Evolutionary conservation across 1,140 invertebrate genomes (phyloP).

Genomic region (Aphidius ervi): DNA sequence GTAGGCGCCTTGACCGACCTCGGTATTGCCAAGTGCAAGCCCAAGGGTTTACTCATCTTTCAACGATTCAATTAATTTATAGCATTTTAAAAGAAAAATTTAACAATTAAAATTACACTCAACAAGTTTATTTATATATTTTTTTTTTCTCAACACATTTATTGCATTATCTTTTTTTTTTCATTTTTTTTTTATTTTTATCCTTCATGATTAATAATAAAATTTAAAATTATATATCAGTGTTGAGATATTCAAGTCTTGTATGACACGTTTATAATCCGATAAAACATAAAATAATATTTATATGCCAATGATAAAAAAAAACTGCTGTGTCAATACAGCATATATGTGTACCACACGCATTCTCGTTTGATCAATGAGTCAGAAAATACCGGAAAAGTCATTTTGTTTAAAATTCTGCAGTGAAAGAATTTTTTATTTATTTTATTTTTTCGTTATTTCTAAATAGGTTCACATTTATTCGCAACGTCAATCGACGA

Average conservation of each 20-base stretch:
- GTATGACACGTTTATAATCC: too few species aligned
- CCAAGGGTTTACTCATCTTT: conserved; percentile 39
- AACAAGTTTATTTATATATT: background rate
- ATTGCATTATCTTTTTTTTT: background rate
- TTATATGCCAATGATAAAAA: background rate
- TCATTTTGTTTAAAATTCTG: background rate
- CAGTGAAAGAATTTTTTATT: background rate
- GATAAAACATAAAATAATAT: too few species aligned
- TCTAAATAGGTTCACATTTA: conserved; percentile 25
- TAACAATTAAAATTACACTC: background rate
- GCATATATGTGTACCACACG: too few species aligned
- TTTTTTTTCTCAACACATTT: background rate
- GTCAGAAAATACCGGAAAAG: conserved; percentile 15
- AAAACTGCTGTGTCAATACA: background rate
- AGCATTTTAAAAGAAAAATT: background rate
- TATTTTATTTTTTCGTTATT: conserved; percentile 18
- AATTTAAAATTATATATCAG: too few species aligned
- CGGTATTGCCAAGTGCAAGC: conserved; percentile 49
- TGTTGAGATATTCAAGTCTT: too few species aligned
- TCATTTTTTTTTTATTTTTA: background rate
- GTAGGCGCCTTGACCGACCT: conserved; percentile 51
- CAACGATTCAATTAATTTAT: conserved; percentile 6
- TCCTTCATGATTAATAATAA: too few species aligned
- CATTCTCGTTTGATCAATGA: background rate
- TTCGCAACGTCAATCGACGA: conserved; percentile 28